These are phyloP conservation scores for Aplocera efformata DNA, from an alignment of 2,888 invertebrate species.

Conservation along the genomic window DNA sequence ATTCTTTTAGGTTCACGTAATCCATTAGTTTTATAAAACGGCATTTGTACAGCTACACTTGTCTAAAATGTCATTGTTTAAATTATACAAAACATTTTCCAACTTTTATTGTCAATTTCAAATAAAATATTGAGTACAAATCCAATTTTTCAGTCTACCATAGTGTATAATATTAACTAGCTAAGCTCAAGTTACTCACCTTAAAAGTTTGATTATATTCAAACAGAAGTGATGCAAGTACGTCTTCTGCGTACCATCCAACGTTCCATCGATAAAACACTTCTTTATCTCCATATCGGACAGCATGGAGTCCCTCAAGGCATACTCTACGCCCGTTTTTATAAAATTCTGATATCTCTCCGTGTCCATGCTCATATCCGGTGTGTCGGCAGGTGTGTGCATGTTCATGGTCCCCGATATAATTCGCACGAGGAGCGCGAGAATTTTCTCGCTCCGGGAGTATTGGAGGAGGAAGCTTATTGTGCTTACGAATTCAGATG, in stretches of 20 bases:
- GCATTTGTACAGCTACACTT: too few relatives aligned
- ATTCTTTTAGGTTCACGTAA: too few relatives aligned
- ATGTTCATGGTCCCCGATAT: constrained; percentile 80
- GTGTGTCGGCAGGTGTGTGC: constrained; percentile 61
- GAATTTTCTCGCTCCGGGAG: constrained; percentile 78
- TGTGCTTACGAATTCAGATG: constrained; percentile 82
- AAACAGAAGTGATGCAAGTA: constrained; percentile 65
- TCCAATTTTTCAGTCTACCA: too few relatives aligned
- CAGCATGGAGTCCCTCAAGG: constrained; percentile 59
- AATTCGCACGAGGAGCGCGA: constrained; percentile 82
- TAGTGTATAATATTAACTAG: too few relatives aligned
- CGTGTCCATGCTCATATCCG: constrained; percentile 56
- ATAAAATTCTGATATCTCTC: constrained; percentile 63
- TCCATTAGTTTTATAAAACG: too few relatives aligned
- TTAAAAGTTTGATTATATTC: constrained; percentile 64
- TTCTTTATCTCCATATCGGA: constrained; percentile 61
- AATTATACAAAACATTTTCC: too few relatives aligned
- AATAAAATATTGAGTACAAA: too few relatives aligned
- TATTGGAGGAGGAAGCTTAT: constrained; percentile 82
- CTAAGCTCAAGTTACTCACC: constrained; percentile 41
- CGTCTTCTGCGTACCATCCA: constrained; percentile 61
- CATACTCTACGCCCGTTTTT: constrained; percentile 65
- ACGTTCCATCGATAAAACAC: constrained; percentile 49
- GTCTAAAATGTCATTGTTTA: too few relatives aligned
- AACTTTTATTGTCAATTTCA: too few relatives aligned